Evolutionary conservation across 2,797 vertebrate genomes (phyloP), one percentile per base, ranked within the genome.

Genomic region (Acanthurus tractus): DNA sequence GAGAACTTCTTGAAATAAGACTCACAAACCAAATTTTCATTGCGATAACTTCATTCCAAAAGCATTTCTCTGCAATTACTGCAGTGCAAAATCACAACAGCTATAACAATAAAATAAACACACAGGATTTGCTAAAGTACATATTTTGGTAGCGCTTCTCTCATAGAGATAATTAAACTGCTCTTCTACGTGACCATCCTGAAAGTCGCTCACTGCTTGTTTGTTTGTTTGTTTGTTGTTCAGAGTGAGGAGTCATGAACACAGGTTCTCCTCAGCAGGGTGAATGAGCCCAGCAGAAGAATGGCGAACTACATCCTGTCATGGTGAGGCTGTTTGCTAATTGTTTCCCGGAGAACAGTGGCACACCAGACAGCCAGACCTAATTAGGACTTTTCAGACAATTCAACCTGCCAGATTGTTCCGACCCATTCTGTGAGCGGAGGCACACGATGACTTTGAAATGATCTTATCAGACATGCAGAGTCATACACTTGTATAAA

Each of bases 261-360:
- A 52, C 85, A 78, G 68, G 71, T 68, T 86, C 65, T 40, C 2
- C 88, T 50, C 86, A 79, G 82, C 84, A 53, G 84, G 79, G 63
- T 52, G 78, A 84, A 75, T 23, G 61, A 74, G 68, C 71, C 74
- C 85, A 81, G 80, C 80, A 79, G 78, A 82, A 78, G 70, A 75
- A 75, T 36, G 69, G 78, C 54, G 6, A 81, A 83, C 84, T 84
- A 70, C 84, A 83, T 92, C 91, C 88, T 88, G 87, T 89, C 86
- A 77, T 74, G 70, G 73, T 57, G 88, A 68, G 70, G 83, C 73
- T 86, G 84, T 29, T 52, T 68, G 71, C 84, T 91, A 90, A 92
- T 92, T 84, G 89, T 90, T 93, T 94, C 86, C 89, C 49, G 52
- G 77, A 92, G 82, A 88, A 76, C 83, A 73, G 85, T 44, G 78